Evolutionary conservation across 2,888 invertebrate genomes (phyloP).

Genomic region (Mesodorylaimus sp.): DNA sequence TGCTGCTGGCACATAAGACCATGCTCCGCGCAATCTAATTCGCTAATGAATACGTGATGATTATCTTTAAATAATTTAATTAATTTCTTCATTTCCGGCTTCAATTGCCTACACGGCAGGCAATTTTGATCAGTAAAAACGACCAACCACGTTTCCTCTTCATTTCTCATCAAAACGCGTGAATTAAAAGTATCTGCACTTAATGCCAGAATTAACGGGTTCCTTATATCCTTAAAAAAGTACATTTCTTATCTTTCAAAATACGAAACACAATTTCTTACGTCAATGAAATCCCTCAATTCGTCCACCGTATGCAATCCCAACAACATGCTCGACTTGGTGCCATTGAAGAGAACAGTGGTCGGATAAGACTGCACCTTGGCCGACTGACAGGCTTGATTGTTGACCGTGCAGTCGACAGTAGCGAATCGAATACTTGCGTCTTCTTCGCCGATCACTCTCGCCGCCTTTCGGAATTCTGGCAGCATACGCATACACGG

Average conservation of each 20-base stretch:
- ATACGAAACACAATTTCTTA: conserved; percentile 22
- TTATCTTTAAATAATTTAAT: conserved; percentile 39
- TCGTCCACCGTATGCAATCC: conserved; percentile 43
- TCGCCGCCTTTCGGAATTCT: conserved; percentile 47
- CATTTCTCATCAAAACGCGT: conserved; percentile 39
- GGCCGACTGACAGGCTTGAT: conserved; percentile 38
- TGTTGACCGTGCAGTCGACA: conserved; percentile 49
- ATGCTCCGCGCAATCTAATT: conserved; percentile 48
- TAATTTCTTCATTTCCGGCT: conserved; percentile 47
- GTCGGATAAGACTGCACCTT: conserved; percentile 51
- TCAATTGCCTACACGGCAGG: conserved; percentile 50
- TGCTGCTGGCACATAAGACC: conserved; percentile 41
- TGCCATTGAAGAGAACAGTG: conserved; percentile 46
- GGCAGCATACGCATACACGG: conserved; percentile 51
- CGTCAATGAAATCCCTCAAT: conserved; percentile 48
- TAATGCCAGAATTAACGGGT: conserved; percentile 42
- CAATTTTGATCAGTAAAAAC: conserved; percentile 59
- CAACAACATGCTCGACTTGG: conserved; percentile 40
- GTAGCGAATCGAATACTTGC: conserved; percentile 44
- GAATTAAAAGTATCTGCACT: conserved; percentile 40
- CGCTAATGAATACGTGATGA: conserved; percentile 42
- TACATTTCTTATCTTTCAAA: background rate
- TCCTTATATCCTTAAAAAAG: conserved; percentile 19
- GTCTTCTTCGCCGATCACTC: conserved; percentile 25
- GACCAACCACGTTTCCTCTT: conserved; percentile 45